phyloP scores from a whole-genome alignment of 2,113 vertebrate species.

The Labeo rohita region DNA sequence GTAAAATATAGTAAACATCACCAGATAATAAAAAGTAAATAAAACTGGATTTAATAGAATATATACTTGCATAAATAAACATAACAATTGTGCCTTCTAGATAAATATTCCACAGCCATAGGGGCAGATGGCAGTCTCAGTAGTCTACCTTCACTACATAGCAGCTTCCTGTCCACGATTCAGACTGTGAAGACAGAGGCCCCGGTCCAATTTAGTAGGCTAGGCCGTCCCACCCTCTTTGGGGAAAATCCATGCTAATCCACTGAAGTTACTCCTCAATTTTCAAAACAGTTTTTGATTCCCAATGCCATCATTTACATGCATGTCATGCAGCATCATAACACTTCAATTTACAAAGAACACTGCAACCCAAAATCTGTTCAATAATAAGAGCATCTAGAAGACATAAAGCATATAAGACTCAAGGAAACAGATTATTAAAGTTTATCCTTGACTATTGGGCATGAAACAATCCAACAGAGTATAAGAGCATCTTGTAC shows the following conservation, averaged over 20 bases:
- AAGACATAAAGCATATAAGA: not conserved
- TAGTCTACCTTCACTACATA: slow-evolving; percentile 54
- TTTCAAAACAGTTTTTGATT: not conserved
- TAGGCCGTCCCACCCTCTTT: not conserved
- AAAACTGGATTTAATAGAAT: not conserved
- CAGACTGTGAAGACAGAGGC: slow-evolving; percentile 49
- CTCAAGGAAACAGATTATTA: not conserved
- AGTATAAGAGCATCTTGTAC: not conserved
- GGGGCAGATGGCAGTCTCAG: slow-evolving; percentile 58
- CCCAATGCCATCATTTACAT: not conserved
- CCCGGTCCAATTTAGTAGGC: slow-evolving; percentile 39
- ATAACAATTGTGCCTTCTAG: not conserved
- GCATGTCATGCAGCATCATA: not conserved
- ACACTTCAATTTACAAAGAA: not conserved
- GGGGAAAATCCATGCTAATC: slow-evolving; percentile 26
- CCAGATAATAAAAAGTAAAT: not conserved
- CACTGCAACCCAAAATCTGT: not conserved
- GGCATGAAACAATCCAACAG: not conserved
- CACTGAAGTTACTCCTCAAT: not conserved
- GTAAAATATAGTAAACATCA: not conserved
- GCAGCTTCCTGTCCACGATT: slow-evolving; percentile 57
- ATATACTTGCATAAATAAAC: not conserved
- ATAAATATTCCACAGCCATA: slow-evolving; percentile 37
- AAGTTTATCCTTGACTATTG: not conserved
- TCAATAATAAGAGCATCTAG: not conserved